Evolutionary conservation across 2,888 invertebrate species (phyloP).

Genomic region (Amblyjoppa proteus): DNA sequence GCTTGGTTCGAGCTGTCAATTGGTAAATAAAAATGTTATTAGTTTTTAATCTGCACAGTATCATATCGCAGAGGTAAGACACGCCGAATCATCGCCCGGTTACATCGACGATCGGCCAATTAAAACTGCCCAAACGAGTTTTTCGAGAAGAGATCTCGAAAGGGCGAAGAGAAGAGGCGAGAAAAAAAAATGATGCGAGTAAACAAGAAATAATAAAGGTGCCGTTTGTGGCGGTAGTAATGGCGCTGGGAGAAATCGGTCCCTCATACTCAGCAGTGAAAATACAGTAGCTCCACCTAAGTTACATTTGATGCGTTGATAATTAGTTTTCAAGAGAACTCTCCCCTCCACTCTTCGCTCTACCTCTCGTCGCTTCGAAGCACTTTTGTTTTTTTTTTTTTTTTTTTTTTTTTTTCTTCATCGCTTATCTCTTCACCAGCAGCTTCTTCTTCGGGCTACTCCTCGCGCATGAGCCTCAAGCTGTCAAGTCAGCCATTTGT

Average conservation of each 20-base stretch:
- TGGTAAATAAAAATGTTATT: constrained; percentile 3
- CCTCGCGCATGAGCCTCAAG: constrained; percentile 60
- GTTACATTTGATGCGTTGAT: constrained; percentile 84
- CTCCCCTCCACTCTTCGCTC: constrained; percentile 52
- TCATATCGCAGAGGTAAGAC: constrained; percentile 35
- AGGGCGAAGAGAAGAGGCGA: constrained; percentile 69
- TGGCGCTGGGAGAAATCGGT: constrained; percentile 52
- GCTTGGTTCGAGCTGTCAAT: constrained; percentile 14
- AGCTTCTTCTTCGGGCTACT: constrained; percentile 37
- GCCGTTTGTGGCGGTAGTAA: constrained; percentile 43
- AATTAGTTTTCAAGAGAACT: constrained; percentile 81
- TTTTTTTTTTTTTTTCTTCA: constrained; percentile 29
- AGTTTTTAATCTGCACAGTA: constrained; percentile 11
- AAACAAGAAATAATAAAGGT: constrained; percentile 76
- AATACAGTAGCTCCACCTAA: constrained; percentile 82
- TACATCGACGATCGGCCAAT: constrained; percentile 77
- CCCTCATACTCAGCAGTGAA: constrained; percentile 70
- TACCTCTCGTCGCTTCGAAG: constrained; percentile 44
- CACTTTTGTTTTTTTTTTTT: constrained; percentile 31
- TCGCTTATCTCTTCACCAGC: constrained; percentile 39
- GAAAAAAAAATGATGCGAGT: constrained; percentile 65
- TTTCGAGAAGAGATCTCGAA: constrained; percentile 3
- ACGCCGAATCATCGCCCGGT: constrained; percentile 77
- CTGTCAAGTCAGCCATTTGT: constrained; percentile 79
- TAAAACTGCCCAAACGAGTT: constrained; percentile 74